phyloP scores from a whole-genome alignment of 2,113 vertebrate species.

The Nansenia antarctica region DNA sequence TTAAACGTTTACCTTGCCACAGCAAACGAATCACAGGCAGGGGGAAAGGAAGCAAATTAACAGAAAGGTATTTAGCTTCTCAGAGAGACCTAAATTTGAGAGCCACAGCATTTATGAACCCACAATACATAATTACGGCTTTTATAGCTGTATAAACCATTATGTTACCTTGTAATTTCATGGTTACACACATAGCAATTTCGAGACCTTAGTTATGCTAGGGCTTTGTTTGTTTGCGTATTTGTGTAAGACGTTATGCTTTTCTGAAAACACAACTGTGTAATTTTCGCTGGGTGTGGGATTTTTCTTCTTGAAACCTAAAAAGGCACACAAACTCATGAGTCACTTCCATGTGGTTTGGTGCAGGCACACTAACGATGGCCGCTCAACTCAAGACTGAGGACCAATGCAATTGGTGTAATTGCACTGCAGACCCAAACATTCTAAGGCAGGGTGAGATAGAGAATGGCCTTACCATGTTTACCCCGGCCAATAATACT shows the following conservation, averaged over 20 bases:
- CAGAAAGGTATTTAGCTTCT: constrained; percentile 72
- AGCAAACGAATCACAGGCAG: constrained; percentile 62
- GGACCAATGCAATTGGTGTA: neutral
- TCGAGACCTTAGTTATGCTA: constrained; percentile 78
- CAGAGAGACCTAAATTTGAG: constrained; percentile 74
- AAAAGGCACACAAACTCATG: too few species aligned
- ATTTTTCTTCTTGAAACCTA: constrained; percentile 44
- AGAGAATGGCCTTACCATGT: too few species aligned
- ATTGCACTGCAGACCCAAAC: too few species aligned
- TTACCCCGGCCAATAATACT: too few species aligned
- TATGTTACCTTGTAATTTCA: constrained; percentile 86
- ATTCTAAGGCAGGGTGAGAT: too few species aligned
- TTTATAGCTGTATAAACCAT: constrained; percentile 81
- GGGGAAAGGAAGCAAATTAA: constrained; percentile 66
- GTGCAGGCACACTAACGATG: too few species aligned
- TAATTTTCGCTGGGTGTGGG: constrained; percentile 74
- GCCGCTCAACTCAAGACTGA: neutral
- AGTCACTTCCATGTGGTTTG: too few species aligned
- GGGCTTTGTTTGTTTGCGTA: constrained; percentile 83
- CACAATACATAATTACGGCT: constrained; percentile 78
- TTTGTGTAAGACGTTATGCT: constrained; percentile 74
- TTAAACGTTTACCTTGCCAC: constrained; percentile 65
- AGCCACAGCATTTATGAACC: constrained; percentile 73
- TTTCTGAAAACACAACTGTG: constrained; percentile 59
- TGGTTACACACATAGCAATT: constrained; percentile 76